A percentile compares a stretch with the other conserved stretches of the same genome.
Evolutionary conservation across 2,113 vertebrate species (phyloP).

Genomic region (Charadrius vociferus): DNA sequence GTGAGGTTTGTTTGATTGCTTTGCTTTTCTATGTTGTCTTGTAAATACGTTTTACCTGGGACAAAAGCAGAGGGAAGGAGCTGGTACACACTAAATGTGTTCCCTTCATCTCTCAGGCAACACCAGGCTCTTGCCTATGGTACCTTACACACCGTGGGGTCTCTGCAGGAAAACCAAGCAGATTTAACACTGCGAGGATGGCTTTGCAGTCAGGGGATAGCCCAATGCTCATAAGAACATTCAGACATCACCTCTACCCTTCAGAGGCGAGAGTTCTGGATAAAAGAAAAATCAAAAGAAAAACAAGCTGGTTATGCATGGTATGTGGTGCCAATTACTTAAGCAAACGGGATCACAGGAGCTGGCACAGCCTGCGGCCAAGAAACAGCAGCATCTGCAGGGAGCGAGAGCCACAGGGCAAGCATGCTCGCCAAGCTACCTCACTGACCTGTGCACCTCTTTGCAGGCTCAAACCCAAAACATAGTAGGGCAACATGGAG

Average conservation of each 20-base stretch:
- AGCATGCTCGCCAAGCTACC: background rate
- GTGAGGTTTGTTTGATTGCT: background rate
- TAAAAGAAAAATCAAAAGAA: background rate
- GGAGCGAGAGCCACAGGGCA: background rate
- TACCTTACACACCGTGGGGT: background rate
- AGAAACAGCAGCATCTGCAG: background rate
- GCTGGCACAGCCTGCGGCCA: background rate
- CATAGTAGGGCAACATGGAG: background rate
- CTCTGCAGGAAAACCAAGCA: background rate
- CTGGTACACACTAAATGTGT: background rate
- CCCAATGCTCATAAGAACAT: background rate
- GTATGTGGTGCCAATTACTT: background rate
- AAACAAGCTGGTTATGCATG: background rate
- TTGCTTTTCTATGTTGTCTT: background rate
- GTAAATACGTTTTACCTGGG: background rate
- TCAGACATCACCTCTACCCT: background rate
- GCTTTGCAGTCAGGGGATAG: background rate
- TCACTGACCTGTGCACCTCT: background rate
- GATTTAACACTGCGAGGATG: background rate
- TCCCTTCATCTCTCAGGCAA: background rate
- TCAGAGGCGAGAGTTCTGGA: background rate
- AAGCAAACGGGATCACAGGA: background rate
- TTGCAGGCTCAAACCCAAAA: background rate
- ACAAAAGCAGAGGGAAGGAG: background rate
- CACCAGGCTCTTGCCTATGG: background rate